Evolutionary conservation across 2,113 vertebrate species (phyloP), one percentile per base, ranked within the genome.

Genomic region (Alligator sinensis): DNA sequence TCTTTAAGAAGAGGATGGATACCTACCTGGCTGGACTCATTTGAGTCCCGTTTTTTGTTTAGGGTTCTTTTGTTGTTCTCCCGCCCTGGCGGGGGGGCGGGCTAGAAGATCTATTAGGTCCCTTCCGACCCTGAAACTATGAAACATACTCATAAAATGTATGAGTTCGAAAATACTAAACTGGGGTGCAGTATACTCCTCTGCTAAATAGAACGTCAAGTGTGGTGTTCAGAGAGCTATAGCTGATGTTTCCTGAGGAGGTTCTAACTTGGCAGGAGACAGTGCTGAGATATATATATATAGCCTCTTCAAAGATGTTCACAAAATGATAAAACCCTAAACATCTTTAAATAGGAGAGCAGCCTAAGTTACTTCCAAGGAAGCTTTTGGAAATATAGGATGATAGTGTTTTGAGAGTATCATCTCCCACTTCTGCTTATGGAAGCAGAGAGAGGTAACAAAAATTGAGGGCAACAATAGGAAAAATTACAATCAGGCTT

Each of bases 341-440:
- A 90, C 81, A 34, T 70, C 74, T 91, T 90, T 57, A 77, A 89
- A 80, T 27, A 83, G 38, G 64, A 82, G 70, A 92, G 34, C 59
- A 75, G 11, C 60, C 77, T 94, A 47, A 61, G 5, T 81, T 90
- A 85, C 76, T 90, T 88, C 0, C 59, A 59, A 86, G 70, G 16
- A 62, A 63, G 82, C 82, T 5, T 63, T 86, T 80, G 66, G 24
- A 14, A 66, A 55, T 88, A 54, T 47, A 90, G 14, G 64, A 54
- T 60, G n/a, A 38, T 6, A 14, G 63, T 58, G 63, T 78, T 60
- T 34, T 77, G 80, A 38, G 86, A 80, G 34, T 19, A 62, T 18
- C 0, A 0, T 2, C 81, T 91, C 59, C 88, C 91, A 28, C 75
- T 78, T 0, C 0, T 79, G 59, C 27, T 57, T 78, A 9, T 55